A percentile compares a stretch with the other conserved stretches of the same genome.
Evolutionary conservation across 2,888 invertebrate genomes (phyloP).

Genomic region (Omphaloscelis lunosa): DNA sequence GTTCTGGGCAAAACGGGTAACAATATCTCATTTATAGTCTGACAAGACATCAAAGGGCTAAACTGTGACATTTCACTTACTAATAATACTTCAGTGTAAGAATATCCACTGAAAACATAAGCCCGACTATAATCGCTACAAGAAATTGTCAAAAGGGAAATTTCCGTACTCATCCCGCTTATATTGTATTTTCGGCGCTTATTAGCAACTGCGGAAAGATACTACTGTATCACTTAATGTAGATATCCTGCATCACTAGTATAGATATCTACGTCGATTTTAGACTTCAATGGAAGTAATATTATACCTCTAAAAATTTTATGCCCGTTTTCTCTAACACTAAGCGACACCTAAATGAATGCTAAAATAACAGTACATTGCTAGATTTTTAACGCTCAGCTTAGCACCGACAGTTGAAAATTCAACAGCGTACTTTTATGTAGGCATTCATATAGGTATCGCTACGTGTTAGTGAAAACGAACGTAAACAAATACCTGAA

Average conservation of each 20-base stretch:
- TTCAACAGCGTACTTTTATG: neutral
- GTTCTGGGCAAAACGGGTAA: neutral
- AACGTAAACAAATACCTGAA: neutral
- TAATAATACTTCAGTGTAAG: constrained; percentile 9
- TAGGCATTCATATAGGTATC: neutral
- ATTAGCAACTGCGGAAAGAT: constrained; percentile 17
- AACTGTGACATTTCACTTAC: neutral
- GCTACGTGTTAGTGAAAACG: neutral
- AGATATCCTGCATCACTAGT: neutral
- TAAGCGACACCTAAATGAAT: neutral
- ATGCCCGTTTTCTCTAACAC: neutral
- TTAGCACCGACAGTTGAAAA: neutral
- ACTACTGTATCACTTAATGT: neutral
- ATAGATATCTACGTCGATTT: neutral
- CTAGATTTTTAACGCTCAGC: neutral
- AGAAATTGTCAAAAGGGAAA: constrained; percentile 3
- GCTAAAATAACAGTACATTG: no score
- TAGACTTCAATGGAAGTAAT: neutral
- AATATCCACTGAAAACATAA: constrained; percentile 15
- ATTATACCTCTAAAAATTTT: neutral
- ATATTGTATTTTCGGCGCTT: constrained; percentile 19
- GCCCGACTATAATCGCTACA: neutral
- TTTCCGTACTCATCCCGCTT: neutral
- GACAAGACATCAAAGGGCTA: neutral
- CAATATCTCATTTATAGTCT: neutral